Conservation (phyloP, 2,113 vertebrate genomes). For the Oncorhynchus kisutch region DNA sequence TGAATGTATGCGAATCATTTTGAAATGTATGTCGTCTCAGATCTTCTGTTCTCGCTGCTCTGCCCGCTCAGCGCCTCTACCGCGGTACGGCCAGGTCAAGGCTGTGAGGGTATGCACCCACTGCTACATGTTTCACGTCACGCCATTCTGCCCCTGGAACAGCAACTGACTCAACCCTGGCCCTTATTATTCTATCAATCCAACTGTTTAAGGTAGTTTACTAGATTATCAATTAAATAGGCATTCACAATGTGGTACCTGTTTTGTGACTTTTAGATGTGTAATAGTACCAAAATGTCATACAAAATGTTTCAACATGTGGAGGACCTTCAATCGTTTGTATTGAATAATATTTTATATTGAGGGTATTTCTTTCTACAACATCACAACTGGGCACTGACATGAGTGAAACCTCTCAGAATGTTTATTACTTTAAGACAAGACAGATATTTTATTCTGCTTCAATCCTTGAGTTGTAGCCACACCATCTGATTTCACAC, state of each 20-base stretch:
- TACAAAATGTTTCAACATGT: not conserved
- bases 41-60: constrained; percentile 91
- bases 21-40: constrained; percentile 58
- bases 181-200: too few relatives aligned
- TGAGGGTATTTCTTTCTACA: not conserved
- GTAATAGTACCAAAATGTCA: not conserved
- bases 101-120: constrained; percentile 88
- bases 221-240: not conserved
- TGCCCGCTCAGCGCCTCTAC: constrained; percentile 84
- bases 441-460: not conserved
- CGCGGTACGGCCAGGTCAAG: constrained; percentile 86
- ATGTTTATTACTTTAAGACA: not conserved
- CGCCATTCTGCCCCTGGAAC: constrained; percentile 84
- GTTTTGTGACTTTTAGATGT: not conserved
- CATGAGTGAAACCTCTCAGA: not conserved
- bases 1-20: not conserved
- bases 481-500: not conserved
- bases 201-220: not conserved
- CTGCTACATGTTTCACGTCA: constrained; percentile 89
- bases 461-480: constrained; percentile 7
- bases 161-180: constrained; percentile 68
- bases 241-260: not conserved
- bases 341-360: not conserved
- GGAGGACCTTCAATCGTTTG: not conserved
- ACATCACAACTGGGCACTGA: not conserved